phyloP scores from a whole-genome alignment of 2,797 vertebrate species.

The Varecia variegata region DNA sequence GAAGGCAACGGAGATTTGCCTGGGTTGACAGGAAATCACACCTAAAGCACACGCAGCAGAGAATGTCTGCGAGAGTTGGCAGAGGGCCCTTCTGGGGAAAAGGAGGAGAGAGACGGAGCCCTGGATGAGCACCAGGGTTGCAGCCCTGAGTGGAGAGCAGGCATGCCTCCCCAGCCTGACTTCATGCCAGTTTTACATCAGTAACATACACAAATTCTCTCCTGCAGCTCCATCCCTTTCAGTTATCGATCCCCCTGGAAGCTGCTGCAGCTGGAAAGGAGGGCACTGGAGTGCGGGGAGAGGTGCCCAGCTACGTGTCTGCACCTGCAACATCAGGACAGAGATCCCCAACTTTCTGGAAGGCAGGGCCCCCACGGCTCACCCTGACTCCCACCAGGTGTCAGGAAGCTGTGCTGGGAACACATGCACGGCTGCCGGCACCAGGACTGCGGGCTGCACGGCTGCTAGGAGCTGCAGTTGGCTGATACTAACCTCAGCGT shows the following conservation, averaged over 20 bases:
- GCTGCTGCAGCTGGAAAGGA: not conserved
- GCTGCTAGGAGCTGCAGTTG: not conserved
- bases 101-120: not conserved
- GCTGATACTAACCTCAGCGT: not conserved
- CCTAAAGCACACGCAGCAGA: not conserved
- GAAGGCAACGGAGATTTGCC: too few species aligned
- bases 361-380: not conserved
- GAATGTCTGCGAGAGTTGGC: not conserved
- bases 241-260: not conserved
- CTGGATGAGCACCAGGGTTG: accelerated
- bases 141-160: not conserved
- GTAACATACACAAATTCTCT: not conserved
- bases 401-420: not conserved
- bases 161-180: not conserved
- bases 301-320: not conserved
- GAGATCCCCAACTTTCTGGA: not conserved
- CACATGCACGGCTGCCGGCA: not conserved
- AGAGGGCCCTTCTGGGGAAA: not conserved
- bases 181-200: not conserved
- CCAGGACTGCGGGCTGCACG: not conserved
- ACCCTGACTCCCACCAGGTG: not conserved
- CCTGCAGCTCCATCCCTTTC: not conserved
- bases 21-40: not conserved
- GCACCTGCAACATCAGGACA: not conserved
- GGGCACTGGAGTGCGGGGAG: not conserved